These are phyloP conservation scores for Ectropis crepuscularia DNA, from an alignment of 2,888 invertebrate genomes.

Conservation along the genomic window DNA sequence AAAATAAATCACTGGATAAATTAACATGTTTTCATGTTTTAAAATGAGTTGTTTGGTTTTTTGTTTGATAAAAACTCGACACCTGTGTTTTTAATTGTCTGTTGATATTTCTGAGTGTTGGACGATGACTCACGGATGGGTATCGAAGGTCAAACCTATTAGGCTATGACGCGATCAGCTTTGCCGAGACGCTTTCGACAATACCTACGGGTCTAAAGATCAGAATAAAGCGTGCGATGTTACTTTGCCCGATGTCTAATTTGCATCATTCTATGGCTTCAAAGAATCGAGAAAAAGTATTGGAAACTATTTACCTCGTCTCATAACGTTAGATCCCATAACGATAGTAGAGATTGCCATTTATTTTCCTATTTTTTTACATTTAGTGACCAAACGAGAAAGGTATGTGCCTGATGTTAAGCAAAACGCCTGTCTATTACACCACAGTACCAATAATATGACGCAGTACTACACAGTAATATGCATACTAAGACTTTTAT, in stretches of 20 bases:
- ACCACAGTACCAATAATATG: not conserved
- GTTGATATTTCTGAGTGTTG: slow-evolving; percentile 12
- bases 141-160: slow-evolving; percentile 24
- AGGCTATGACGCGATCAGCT: slow-evolving; percentile 17
- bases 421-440: not conserved
- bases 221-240: not conserved
- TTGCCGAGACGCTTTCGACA: slow-evolving; percentile 2
- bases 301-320: not conserved
- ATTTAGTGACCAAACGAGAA: not conserved
- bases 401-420: too few species aligned
- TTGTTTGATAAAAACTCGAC: slow-evolving; percentile 17
- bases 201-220: not conserved
- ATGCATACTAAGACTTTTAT: too few species aligned
- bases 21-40: slow-evolving; percentile 24
- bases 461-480: too few species aligned
- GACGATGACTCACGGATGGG: slow-evolving; percentile 25
- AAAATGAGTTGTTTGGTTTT: slow-evolving; percentile 14
- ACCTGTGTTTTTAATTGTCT: slow-evolving; percentile 17
- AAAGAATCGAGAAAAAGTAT: not conserved
- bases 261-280: not conserved
- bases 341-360: not conserved
- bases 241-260: not conserved
- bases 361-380: not conserved
- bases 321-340: not conserved
- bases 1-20: slow-evolving; percentile 22